Base-by-base conservation (phyloP, 2,113 vertebrate species). In the Ctenodactylus gundi region DNA sequence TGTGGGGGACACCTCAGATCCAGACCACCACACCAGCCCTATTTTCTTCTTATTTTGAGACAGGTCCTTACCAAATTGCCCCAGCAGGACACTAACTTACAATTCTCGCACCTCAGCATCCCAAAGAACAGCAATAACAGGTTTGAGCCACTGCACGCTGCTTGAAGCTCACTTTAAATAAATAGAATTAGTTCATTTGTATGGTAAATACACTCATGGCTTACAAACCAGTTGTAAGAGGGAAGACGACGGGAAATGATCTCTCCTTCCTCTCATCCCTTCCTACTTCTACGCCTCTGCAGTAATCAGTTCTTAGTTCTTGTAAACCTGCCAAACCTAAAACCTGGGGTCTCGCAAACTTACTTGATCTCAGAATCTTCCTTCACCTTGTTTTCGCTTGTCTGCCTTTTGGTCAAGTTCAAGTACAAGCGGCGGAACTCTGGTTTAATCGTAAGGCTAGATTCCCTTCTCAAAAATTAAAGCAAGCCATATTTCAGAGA, bases 401-500 rank as follows among this genome's bases (percentile, higher is more conserved):
- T n/a, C n/a, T n/a, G n/a, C n/a, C n/a, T n/a, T n/a, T n/a, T n/a
- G n/a, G n/a, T n/a, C n/a, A n/a, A n/a, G n/a, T n/a, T n/a, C n/a
- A n/a, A n/a, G n/a, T n/a, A n/a, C n/a, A n/a, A n/a, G n/a, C n/a
- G n/a, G n/a, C n/a, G 49, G 82, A 96, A 85, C 39, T 76, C 51
- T 53, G 6, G 21, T 27, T 31, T 93, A 87, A 75, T 39, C 34
- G 72, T 57, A 84, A 88, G 81, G 20, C 29, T 70, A 3, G 68
- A 68, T 70, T 91, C 12, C 39, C 82, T 94, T 93, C 60, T 76
- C 29, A 87, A 90, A 53, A 60, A 62, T 93, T 67, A 86, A 91
- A 86, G 4, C 25, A 68, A 49, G 65, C 57, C 36, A 60, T 78
- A 87, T 78, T 85, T 41, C 41, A 90, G 68, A 68, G 78, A 78